Conservation (phyloP, 2,888 invertebrate genomes). For the Steromphala cineraria region DNA sequence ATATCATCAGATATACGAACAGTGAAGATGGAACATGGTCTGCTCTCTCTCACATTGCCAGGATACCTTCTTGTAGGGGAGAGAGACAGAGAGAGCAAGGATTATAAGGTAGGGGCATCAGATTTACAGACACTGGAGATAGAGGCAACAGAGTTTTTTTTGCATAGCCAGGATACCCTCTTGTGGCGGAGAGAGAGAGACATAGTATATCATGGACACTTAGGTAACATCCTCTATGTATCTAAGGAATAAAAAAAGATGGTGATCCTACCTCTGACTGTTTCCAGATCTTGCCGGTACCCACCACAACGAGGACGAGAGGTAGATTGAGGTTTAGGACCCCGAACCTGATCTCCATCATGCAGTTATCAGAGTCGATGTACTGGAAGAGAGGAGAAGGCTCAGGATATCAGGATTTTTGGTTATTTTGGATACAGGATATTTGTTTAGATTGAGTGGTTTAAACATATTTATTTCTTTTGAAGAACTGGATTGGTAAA, state of each 20-base stretch:
- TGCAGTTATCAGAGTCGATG: slow-evolving; percentile 66
- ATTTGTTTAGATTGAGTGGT: no score
- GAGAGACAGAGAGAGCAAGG: neutral
- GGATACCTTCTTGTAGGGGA: slow-evolving; percentile 63
- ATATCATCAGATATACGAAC: neutral
- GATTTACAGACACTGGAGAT: no score
- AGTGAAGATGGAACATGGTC: no score
- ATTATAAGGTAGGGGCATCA: neutral
- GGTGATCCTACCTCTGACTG: slow-evolving; percentile 54
- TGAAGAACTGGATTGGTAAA: no score
- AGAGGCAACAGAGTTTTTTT: no score
- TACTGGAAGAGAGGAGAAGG: slow-evolving; percentile 50
- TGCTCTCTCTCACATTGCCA: slow-evolving; percentile 56
- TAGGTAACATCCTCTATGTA: no score
- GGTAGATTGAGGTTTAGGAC: slow-evolving; percentile 66
- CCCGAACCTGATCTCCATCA: slow-evolving; percentile 71
- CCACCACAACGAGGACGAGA: slow-evolving; percentile 65
- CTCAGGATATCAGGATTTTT: no score
- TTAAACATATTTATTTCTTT: no score
- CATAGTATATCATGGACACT: no score
- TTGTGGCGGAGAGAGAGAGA: slow-evolving; percentile 43
- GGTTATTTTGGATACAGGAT: no score
- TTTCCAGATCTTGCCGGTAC: slow-evolving; percentile 66
- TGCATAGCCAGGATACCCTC: slow-evolving; percentile 66
- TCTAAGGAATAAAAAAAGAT: no score